phyloP scores from a whole-genome alignment of 2,797 vertebrate genomes.

The Delichon dasypus region DNA sequence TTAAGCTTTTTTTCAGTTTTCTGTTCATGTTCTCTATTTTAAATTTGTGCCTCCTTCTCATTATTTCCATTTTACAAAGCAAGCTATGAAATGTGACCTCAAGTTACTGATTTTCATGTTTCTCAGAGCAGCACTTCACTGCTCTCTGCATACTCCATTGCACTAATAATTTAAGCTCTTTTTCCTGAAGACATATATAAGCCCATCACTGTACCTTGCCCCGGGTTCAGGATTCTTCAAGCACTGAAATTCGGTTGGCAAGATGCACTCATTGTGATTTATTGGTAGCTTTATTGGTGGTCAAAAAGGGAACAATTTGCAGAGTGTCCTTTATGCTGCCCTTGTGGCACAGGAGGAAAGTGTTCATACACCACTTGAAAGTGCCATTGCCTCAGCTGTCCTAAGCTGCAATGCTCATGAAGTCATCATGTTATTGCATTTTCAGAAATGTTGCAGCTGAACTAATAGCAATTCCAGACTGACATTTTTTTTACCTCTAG shows the following conservation, averaged over 20 bases:
- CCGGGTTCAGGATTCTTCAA: neutral
- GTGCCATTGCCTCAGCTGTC: neutral
- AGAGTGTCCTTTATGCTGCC: neutral
- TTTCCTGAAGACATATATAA: neutral
- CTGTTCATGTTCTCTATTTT: neutral
- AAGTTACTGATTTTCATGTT: constrained; percentile 12
- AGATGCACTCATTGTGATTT: neutral
- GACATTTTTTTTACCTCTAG: neutral
- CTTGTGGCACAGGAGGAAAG: neutral
- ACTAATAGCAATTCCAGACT: neutral
- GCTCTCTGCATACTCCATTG: constrained; percentile 10
- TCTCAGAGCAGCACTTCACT: neutral
- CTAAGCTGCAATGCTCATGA: neutral
- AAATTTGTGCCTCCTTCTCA: neutral
- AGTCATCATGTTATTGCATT: neutral
- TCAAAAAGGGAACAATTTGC: neutral
- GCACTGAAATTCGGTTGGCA: neutral
- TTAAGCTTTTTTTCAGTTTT: neutral
- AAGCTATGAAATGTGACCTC: constrained; percentile 9
- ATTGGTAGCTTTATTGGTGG: neutral
- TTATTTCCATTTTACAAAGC: neutral
- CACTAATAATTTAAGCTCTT: constrained; percentile 21
- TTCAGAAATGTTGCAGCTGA: neutral
- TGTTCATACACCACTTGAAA: neutral
- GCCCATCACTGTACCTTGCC: neutral